phyloP scores from a whole-genome alignment of 2,113 vertebrate species.

The Xiphophorus couchianus region DNA sequence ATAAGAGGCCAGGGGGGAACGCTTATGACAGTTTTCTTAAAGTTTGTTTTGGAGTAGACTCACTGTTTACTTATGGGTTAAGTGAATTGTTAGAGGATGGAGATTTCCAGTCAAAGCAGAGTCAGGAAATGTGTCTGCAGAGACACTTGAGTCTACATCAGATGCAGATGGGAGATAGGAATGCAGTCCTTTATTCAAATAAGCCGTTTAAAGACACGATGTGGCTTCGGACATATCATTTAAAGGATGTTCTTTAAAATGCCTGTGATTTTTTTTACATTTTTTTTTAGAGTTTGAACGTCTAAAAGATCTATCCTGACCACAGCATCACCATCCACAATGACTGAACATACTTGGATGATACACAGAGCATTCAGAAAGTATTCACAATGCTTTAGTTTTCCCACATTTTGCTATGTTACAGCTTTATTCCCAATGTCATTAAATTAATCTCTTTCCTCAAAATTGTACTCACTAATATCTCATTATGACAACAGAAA shows the following conservation, averaged over 20 bases:
- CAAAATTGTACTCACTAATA: too few species aligned
- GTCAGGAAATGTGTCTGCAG: constrained; percentile 58
- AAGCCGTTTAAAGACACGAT: background rate
- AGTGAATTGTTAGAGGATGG: constrained; percentile 49
- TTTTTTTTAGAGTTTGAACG: background rate
- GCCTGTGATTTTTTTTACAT: too few species aligned
- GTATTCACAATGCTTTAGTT: too few species aligned
- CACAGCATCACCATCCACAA: too few species aligned
- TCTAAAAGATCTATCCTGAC: too few species aligned
- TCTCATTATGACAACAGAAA: too few species aligned
- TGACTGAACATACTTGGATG: too few species aligned
- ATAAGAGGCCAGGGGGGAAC: constrained; percentile 44
- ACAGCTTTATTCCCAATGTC: too few species aligned
- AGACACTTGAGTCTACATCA: background rate
- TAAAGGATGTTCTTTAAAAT: background rate
- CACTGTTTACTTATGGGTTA: constrained; percentile 64
- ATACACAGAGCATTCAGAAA: too few species aligned
- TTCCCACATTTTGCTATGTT: too few species aligned
- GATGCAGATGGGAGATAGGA: background rate
- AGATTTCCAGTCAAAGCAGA: constrained; percentile 31
- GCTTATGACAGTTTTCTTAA: constrained; percentile 14
- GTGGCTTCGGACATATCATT: too few species aligned
- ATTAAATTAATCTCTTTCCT: too few species aligned
- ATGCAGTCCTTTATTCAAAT: background rate
- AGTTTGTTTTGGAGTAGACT: constrained; percentile 19